Conservation (phyloP, 2,888 invertebrate species). For the Lasioglossum calceatum region DNA sequence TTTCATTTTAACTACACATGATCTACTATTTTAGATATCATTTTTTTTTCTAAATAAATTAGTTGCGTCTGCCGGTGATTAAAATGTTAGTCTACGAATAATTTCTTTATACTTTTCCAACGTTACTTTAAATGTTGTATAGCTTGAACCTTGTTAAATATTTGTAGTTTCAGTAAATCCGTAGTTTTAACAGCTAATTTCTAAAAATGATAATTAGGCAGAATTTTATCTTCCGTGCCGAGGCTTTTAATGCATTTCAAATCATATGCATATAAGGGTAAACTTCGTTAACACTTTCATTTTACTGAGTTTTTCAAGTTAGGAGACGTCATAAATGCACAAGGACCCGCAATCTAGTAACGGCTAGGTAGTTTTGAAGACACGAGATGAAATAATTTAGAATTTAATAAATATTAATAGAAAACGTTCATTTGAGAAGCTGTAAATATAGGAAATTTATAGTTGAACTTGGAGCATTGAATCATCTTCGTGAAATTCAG, state of each 20-base stretch:
- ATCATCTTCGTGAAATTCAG: slow-evolving; percentile 2
- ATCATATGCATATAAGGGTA: background rate
- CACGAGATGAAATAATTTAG: too few species aligned
- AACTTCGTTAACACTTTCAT: background rate
- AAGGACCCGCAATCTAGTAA: background rate
- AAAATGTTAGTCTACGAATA: background rate
- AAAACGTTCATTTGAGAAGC: too few species aligned
- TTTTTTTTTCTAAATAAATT: background rate
- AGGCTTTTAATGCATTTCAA: background rate
- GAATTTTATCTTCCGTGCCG: background rate
- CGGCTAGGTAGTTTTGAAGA: background rate
- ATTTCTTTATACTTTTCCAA: too few species aligned
- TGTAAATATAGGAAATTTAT: background rate
- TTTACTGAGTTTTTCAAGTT: background rate
- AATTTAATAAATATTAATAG: background rate
- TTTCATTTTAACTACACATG: background rate
- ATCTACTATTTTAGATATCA: background rate
- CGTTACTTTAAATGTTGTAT: background rate
- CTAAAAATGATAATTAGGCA: background rate
- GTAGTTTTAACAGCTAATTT: background rate
- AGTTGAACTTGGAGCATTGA: background rate
- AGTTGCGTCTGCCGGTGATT: too few species aligned
- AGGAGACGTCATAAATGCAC: background rate
- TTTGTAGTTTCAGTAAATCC: background rate
- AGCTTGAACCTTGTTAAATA: background rate